Evolutionary conservation across 2,888 invertebrate species (phyloP).

Genomic region (Drosophila stalkeri): DNA sequence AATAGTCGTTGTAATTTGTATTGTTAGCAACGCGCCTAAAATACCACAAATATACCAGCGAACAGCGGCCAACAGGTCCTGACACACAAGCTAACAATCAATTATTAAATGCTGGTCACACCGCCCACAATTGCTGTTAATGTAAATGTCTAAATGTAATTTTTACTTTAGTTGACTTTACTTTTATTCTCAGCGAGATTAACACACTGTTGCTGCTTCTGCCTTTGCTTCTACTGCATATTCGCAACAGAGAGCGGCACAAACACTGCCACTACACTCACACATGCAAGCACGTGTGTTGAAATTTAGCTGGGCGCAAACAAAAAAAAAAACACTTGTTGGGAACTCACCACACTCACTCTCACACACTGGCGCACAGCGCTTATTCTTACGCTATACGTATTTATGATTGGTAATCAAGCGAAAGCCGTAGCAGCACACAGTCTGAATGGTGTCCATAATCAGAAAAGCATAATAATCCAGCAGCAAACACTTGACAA

Average conservation of each 20-base stretch:
- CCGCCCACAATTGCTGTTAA: slow-evolving; percentile 6
- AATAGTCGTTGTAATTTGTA: slow-evolving; percentile 44
- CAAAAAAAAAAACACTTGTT: slow-evolving; percentile 68
- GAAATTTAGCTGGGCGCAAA: slow-evolving; percentile 41
- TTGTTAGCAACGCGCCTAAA: slow-evolving; percentile 25
- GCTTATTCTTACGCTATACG: slow-evolving; percentile 46
- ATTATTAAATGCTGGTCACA: slow-evolving; percentile 26
- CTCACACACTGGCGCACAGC: slow-evolving; percentile 34
- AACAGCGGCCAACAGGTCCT: slow-evolving; percentile 30
- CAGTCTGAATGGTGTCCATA: slow-evolving; percentile 67
- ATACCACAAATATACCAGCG: slow-evolving; percentile 27
- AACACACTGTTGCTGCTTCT: slow-evolving; percentile 2
- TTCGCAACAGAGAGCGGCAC: slow-evolving; percentile 34
- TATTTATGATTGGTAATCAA: slow-evolving; percentile 65
- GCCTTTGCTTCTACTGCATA: slow-evolving; percentile 1
- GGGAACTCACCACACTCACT: slow-evolving; percentile 74
- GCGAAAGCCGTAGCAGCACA: slow-evolving; percentile 55
- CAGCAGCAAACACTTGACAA: slow-evolving; percentile 67
- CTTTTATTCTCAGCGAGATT: slow-evolving; percentile 25
- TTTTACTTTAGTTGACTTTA: slow-evolving; percentile 19
- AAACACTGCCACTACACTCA: slow-evolving; percentile 2
- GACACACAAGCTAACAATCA: background rate
- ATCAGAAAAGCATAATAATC: slow-evolving; percentile 75
- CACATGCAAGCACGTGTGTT: slow-evolving; percentile 21
- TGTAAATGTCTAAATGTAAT: slow-evolving; percentile 1